Evolutionary conservation across 2,113 vertebrate species (phyloP), one percentile per base, ranked within the genome.

Genomic region (Enhydra lutris): DNA sequence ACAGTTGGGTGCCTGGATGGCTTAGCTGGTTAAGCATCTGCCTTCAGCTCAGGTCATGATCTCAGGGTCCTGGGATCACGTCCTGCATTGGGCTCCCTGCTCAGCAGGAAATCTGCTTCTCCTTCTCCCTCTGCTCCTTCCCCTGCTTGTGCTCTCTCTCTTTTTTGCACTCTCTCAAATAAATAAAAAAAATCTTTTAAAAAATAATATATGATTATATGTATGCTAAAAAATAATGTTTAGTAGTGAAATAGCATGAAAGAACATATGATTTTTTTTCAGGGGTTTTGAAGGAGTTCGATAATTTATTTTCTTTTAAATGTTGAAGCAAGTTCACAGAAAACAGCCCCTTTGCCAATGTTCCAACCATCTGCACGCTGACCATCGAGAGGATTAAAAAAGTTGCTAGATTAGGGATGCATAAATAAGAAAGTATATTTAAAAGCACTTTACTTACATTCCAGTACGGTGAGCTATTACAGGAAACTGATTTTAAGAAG

Each of bases 151-250:
- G 63, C 63, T 67, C 31, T 67, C 65, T 3, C 31, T 67, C 6
- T 67, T 65, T 65, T 29, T 65, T 5, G 5, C 50, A 52, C 50
- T 52, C 13, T 65, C 12, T 65, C 26, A 29, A 69, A 69, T 69
- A n/a, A 69, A 69, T 69, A 69, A n/a, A 69, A 10, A n/a, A 69
- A 69, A 69, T n/a, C 3, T n/a, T 69, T 20, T 6, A 59, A 89
- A 85, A 47, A 67, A 5, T 13, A 7, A 4, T 2, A 14, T 6
- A 1, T 2, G 26, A 57, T 52, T 36, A 8, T 2, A 15, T 0
- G 2, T 4, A 79, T 7, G 9, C 34, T 63, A 45, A 39, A 65
- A 82, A 82, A 45, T 18, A 61, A 3, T 26, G 61, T 31, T 52
- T 47, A 23, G 3, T 4, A 47, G 15, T 12, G 3, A 69, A 45